Evolutionary conservation across 92 coral and sea anemone species (phyloP), one percentile per base, ranked within the genome.

Genomic region (Epizoanthus stellaris): DNA sequence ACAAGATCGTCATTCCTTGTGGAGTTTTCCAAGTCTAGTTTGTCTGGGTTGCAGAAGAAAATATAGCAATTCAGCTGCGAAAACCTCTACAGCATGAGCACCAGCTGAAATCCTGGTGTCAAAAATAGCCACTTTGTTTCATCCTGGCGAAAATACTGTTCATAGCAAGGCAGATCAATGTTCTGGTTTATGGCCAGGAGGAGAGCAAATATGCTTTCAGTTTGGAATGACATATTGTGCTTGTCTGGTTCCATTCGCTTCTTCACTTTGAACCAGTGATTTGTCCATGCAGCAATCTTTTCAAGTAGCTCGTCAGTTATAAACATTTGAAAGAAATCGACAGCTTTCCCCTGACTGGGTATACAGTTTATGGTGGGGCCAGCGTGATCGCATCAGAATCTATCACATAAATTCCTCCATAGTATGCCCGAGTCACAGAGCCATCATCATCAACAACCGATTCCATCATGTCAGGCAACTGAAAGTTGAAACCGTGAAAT

Each of bases 141-240:
- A 42, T 87, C 87, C 25, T 62, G 74, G 45, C 82, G 65, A 73
- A 81, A 87, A 65, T 72, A 87, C 40, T 87, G 82, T 52, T 87
- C 75, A 56, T 63, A 64, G 0, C 77, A n/a, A 0, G 86, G 87
- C 15, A 81, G 64, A n/a, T 59, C 53, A 0, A 81, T 43, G 36
- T 81, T 56, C 53, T 67, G 53, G 25, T 87, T 87, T 39, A 80
- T 87, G 0, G 82, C 65, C 25, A 87, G 82, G 39, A 87, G 16
- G 45, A 87, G 72, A 0, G 90, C 90, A 72, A 87, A 60, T 58
- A 87, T 38, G 86, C 90, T 60, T 87, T 87, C 3, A 87, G 19
- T 59, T 57, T 66, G 43, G 36, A 81, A 66, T 25, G 84, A 80
- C 45, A 39, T 52, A 39, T 82, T 76, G 54, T 76, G 85, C 36